Evolutionary conservation across 35 echinoderm and acorn worm species (phyloP), one percentile per base, ranked within the genome.

Genomic region (Strongylocentrotus purpuratus): DNA sequence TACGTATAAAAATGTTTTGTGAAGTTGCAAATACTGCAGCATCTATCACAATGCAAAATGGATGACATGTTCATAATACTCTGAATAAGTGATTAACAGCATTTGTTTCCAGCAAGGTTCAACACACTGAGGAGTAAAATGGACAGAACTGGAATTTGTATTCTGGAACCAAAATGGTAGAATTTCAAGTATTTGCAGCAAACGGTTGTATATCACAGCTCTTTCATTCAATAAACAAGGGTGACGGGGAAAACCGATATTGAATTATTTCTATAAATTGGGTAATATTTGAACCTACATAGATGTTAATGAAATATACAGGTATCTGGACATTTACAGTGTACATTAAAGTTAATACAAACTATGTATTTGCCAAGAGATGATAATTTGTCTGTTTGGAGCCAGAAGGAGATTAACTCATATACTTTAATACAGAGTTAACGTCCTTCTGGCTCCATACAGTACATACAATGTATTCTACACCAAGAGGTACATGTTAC

Each of bases 21-120:
- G 65, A 78, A 78, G 65, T 78, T 78, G 65, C 65, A 78, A 78
- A 78, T 78, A 78, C 65, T 78, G 65, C 65, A 78, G 65, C 65
- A 78, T 78, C 65, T 78, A n/a, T 78, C 65, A 78, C 20, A 78
- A 78, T 78, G 65, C 5, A 78, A 78, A 78, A 78, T 78, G 65
- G 65, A 78, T 78, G 65, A 78, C 65, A 78, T 78, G 20, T 78
- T 78, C 65, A 78, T 78, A 78, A 78, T 78, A 78, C 65, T 78
- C 65, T 78, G 65, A 78, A 78, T 78, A 78, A 78, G 65, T 78
- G 65, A 78, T 78, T 78, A 28, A 78, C 65, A 78, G 65, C 65
- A 78, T 78, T 78, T 78, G n/a, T n/a, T 55, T 41, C 35, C 50
- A 55, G 15, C 50, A 55, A 55, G 50, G 50, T 55, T 78, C 20